A percentile compares a stretch with the other conserved stretches of the same genome.
phyloP scores from a whole-genome alignment of 2,113 vertebrate genomes.

The Fregetta grallaria region DNA sequence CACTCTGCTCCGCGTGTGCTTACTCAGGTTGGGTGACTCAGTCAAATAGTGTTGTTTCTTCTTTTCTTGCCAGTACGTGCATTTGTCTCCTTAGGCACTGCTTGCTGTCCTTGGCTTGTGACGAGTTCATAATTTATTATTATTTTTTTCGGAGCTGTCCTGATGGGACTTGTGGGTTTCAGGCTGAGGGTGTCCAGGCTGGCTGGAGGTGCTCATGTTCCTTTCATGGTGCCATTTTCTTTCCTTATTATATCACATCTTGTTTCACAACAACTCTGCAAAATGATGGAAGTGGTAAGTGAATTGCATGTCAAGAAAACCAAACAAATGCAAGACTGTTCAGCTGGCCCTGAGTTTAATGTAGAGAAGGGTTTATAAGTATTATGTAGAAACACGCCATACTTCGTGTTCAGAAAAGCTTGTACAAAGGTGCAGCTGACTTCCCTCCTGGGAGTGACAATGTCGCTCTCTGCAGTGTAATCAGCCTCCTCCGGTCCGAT shows the following conservation, averaged over 20 bases:
- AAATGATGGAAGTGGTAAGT: neutral
- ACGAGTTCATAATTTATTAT: fast-evolving
- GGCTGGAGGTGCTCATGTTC: neutral
- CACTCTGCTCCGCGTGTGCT: neutral
- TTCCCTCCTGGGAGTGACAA: neutral
- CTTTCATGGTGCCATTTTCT: neutral
- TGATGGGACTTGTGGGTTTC: neutral
- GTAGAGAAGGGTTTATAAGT: neutral
- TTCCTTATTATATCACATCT: neutral
- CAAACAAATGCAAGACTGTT: neutral
- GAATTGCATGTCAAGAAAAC: neutral
- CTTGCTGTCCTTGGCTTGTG: neutral
- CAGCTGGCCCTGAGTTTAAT: neutral
- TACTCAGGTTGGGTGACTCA: neutral
- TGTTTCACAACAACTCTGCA: neutral
- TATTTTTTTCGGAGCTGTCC: neutral
- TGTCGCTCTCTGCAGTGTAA: neutral
- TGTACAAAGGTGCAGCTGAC: neutral
- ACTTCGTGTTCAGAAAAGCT: neutral
- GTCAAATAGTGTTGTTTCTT: neutral
- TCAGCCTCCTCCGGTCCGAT: neutral
- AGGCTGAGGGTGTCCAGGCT: neutral
- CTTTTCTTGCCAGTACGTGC: neutral
- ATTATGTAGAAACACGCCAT: neutral
- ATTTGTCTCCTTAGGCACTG: neutral